Evolutionary conservation across 2,888 invertebrate genomes (phyloP).

Genomic region (Machimus atricapillus): DNA sequence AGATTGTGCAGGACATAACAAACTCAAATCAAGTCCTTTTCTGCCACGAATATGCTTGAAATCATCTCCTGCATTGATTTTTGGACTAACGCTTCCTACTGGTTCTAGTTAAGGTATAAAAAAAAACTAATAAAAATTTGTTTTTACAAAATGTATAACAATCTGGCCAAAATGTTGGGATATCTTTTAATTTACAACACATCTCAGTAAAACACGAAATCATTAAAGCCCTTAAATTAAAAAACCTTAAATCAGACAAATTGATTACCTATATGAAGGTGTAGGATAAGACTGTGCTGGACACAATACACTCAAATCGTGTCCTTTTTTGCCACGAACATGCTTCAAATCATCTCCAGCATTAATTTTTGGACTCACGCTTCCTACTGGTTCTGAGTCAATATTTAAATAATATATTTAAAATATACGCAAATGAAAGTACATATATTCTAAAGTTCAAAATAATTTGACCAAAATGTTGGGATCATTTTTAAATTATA

Average conservation of each 20-base stretch:
- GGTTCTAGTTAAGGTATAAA: constrained; percentile 63
- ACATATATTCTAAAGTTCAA: background rate
- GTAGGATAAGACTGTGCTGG: background rate
- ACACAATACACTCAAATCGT: constrained; percentile 66
- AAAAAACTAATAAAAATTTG: background rate
- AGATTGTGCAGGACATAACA: constrained; percentile 78
- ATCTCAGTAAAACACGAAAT: background rate
- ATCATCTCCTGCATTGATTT: constrained; percentile 74
- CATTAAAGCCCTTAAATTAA: background rate
- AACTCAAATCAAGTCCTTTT: constrained; percentile 65
- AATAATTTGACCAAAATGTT: background rate
- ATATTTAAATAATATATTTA: background rate
- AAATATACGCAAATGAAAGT: background rate
- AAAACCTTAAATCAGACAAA: background rate
- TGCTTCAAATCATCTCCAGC: constrained; percentile 69
- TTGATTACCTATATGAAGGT: background rate
- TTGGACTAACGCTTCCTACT: constrained; percentile 65
- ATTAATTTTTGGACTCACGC: constrained; percentile 70
- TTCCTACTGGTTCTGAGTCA: constrained; percentile 67
- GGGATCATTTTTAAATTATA: background rate
- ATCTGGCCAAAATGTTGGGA: background rate
- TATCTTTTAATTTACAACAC: background rate
- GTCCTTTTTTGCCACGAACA: constrained; percentile 63
- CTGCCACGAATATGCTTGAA: constrained; percentile 65
- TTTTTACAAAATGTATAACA: background rate